These are phyloP conservation scores for Spodoptera picta DNA, from an alignment of 2,888 invertebrate genomes.

Conservation along the genomic window DNA sequence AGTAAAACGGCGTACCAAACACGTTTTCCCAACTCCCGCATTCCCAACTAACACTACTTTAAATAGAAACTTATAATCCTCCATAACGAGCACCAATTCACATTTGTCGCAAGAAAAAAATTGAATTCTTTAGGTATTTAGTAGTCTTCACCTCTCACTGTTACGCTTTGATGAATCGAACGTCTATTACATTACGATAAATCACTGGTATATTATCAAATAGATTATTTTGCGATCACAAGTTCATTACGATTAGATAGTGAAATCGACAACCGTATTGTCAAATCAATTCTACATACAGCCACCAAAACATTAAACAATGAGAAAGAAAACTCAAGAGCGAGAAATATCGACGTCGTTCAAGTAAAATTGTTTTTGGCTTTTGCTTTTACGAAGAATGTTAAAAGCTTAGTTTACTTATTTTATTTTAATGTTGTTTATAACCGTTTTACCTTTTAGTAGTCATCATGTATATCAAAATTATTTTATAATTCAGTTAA, in stretches of 20 bases:
- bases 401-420: not conserved
- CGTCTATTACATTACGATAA: conserved; percentile 69
- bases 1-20: conserved; percentile 98
- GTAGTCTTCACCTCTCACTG: conserved; percentile 67
- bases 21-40: conserved; percentile 99
- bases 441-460: not conserved
- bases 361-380: conserved; percentile 39
- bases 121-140: conserved; percentile 41
- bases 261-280: conserved; percentile 54
- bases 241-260: conserved; percentile 74
- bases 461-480: too few relatives aligned
- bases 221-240: conserved; percentile 75
- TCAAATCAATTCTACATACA: conserved; percentile 47
- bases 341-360: conserved; percentile 63
- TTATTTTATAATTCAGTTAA: too few relatives aligned
- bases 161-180: conserved; percentile 80
- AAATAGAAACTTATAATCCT: conserved; percentile 99
- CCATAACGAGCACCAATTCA: conserved; percentile 90
- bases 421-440: not conserved
- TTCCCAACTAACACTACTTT: conserved; percentile 99
- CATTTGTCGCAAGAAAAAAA: conserved; percentile 72
- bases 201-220: conserved; percentile 65
- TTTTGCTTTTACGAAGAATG: conserved; percentile 35
- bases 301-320: conserved; percentile 60
- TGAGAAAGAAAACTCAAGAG: conserved; percentile 53